A percentile compares a stretch with the other conserved stretches of the same genome.
phyloP scores from a whole-genome alignment of 2,888 invertebrate species.

The Noctua comes region DNA sequence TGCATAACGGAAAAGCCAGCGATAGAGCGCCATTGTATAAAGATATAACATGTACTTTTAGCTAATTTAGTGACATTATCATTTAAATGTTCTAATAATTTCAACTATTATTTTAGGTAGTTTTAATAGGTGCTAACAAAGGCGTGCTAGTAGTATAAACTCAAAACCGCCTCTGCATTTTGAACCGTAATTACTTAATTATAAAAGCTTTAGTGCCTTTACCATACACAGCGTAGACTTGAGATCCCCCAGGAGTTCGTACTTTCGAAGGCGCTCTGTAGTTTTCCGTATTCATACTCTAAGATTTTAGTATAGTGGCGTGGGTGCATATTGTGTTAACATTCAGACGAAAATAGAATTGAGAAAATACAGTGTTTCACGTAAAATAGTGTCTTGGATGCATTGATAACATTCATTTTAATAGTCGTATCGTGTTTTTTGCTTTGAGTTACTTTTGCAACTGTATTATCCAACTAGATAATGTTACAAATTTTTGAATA shows the following conservation, averaged over 20 bases:
- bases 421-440: not conserved
- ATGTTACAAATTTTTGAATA: not conserved
- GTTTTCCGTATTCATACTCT: slow-evolving; percentile 50
- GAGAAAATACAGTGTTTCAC: slow-evolving; percentile 29
- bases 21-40: slow-evolving; percentile 28
- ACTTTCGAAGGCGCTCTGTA: slow-evolving; percentile 17
- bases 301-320: slow-evolving; percentile 37
- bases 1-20: slow-evolving; percentile 40
- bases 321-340: slow-evolving; percentile 59
- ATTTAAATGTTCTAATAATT: slow-evolving; percentile 3
- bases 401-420: slow-evolving; percentile 20
- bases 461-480: not conserved
- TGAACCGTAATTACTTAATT: no score
- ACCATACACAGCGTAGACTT: slow-evolving; percentile 6
- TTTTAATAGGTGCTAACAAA: slow-evolving; percentile 1
- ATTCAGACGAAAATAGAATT: slow-evolving; percentile 41
- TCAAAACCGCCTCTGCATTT: not conserved
- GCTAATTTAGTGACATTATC: slow-evolving; percentile 12
- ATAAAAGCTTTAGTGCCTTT: not conserved
- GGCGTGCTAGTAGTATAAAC: not conserved
- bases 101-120: not conserved
- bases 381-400: slow-evolving; percentile 17
- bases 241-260: not conserved
- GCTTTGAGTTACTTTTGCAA: not conserved
- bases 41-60: slow-evolving; percentile 1